Conservation (phyloP, 2,797 vertebrate species). For the Mormyrops attenuatus region DNA sequence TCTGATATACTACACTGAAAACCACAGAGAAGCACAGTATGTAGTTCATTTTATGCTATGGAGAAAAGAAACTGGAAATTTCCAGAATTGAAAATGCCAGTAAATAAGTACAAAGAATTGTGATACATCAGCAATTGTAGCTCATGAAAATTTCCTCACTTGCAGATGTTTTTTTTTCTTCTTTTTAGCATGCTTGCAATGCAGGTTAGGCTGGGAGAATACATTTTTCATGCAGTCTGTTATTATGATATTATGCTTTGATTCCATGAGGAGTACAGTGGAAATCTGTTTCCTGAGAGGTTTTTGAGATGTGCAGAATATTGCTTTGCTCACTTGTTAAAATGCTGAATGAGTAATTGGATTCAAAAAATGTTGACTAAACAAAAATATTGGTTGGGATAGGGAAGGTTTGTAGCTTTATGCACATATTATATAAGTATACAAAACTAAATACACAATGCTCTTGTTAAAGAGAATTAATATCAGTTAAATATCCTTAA, state of each 20-base stretch:
- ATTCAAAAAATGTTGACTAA: neutral
- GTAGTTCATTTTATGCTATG: neutral
- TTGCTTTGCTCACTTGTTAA: neutral
- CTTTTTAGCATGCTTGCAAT: neutral
- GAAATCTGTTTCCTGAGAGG: neutral
- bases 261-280: neutral
- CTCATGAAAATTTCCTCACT: neutral
- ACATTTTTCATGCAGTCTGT: neutral
- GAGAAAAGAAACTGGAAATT: no score
- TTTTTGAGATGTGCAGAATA: neutral
- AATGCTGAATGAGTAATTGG: neutral
- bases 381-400: neutral
- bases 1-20: neutral
- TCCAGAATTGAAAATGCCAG: neutral
- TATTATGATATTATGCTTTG: neutral
- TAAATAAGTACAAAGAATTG: neutral
- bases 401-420: neutral
- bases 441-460: neutral
- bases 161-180: neutral
- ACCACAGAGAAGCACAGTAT: neutral
- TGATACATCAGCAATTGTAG: conserved; percentile 3
- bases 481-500: neutral
- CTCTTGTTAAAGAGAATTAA: neutral
- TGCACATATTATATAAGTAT: neutral
- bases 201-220: neutral